Base-by-base conservation (phyloP, 1,140 invertebrate species). In the Lithobius niger region DNA sequence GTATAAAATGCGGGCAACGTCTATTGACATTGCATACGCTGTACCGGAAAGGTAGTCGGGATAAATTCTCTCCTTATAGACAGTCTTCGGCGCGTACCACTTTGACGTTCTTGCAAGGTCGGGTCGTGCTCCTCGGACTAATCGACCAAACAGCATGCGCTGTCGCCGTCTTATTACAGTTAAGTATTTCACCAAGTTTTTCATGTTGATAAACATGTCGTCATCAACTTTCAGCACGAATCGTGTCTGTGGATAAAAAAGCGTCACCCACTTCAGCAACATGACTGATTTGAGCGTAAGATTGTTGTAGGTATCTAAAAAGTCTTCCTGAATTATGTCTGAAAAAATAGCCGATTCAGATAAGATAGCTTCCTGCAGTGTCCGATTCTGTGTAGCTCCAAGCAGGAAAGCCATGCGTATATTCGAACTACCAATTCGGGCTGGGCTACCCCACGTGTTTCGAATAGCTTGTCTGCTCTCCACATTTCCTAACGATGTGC, bases 241-340 rank as follows among this genome's bases (percentile, higher is more conserved):
- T 57, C 76, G 77, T 27, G 79, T 82, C 54, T 77, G 75, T 16
- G 81, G 77, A 67, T 67, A 69, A 31, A 61, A 55, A 15, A 50
- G 55, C 1, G 63, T 62, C 4, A 63, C 62, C 81, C 86, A 87
- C 67, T 91, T 90, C 42, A 93, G 69, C 69, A 89, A 77, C 78
- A 88, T 82, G 15, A 88, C 78, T n/a, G 84, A 86, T 67, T 96
- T 96, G 6, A 94, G 67, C 0, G 90, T 95, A 50, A 96, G 73
- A 77, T 97, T 96, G 66, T 88, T 86, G 69, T 96, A 96, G 1
- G 83, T 82, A 68, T 97, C 92, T 13, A 84, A 65, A 66, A 93
- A 95, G 51, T 80, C 79, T 68, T 91, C 88, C 71, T 93, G 86
- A 18, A 97, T 81, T 21, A 72, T 51, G 25, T 65, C 64, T 0